phyloP scores from a whole-genome alignment of 2,888 invertebrate species.

The Tetanocera ferruginea region DNA sequence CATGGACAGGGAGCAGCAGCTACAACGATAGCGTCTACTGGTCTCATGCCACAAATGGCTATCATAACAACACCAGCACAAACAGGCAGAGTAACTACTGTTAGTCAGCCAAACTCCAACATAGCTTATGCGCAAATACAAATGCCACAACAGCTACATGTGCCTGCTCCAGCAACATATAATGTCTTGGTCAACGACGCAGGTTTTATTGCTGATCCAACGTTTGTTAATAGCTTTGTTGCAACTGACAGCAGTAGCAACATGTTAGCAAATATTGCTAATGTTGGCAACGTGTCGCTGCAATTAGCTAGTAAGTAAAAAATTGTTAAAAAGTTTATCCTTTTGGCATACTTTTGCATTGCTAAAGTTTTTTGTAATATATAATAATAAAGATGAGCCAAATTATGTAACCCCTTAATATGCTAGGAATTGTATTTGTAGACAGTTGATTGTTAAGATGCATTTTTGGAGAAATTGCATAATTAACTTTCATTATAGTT shows the following conservation, averaged over 20 bases:
- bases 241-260: not conserved
- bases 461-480: constrained; percentile 11
- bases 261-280: not conserved
- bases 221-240: not conserved
- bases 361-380: not conserved
- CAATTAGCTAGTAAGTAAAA: constrained; percentile 17
- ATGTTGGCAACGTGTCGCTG: constrained; percentile 19
- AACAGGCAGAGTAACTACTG: constrained; percentile 12
- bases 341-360: too few relatives aligned
- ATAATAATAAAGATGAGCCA: not conserved
- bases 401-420: constrained; percentile 34
- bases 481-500: constrained; percentile 20
- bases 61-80: constrained; percentile 30
- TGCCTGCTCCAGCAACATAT: not conserved
- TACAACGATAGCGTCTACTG: constrained; percentile 6
- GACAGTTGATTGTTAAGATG: not conserved
- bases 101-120: constrained; percentile 24
- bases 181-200: not conserved
- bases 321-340: not conserved
- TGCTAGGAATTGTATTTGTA: not conserved
- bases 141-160: not conserved
- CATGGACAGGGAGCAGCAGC: not conserved
- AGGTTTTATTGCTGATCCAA: not conserved
- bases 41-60: constrained; percentile 29
- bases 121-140: not conserved